phyloP scores from a whole-genome alignment of 2,888 invertebrate genomes.

The Plusia festucae region DNA sequence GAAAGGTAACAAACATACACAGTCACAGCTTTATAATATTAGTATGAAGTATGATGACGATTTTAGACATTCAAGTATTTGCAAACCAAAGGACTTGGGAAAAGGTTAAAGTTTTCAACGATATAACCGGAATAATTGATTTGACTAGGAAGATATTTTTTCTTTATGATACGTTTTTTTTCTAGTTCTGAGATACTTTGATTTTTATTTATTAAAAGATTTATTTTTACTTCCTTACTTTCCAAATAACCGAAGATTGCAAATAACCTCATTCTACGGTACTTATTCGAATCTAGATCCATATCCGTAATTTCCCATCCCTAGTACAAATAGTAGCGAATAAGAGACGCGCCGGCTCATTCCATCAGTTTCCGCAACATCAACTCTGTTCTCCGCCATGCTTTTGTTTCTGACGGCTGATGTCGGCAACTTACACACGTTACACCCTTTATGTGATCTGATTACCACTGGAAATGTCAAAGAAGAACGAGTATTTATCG shows the following conservation, averaged over 20 bases:
- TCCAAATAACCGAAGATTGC: neutral
- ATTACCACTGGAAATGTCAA: conserved; percentile 41
- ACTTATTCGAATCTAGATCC: neutral
- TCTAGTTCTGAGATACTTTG: too few species aligned
- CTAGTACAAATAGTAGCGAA: conserved; percentile 65
- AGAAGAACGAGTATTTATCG: conserved; percentile 42
- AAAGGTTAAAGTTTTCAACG: too few species aligned
- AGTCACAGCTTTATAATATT: too few species aligned
- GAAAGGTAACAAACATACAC: too few species aligned
- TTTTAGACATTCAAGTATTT: too few species aligned
- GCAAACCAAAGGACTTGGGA: too few species aligned
- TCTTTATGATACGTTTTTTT: too few species aligned
- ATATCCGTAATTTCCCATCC: neutral
- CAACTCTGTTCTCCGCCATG: conserved; percentile 61
- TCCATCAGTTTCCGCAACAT: conserved; percentile 79
- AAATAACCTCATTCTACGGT: neutral
- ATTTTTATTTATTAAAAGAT: too few species aligned
- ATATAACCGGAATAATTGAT: too few species aligned
- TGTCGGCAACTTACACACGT: conserved; percentile 61
- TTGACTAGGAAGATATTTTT: too few species aligned
- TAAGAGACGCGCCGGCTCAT: conserved; percentile 56
- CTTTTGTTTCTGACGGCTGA: conserved; percentile 69
- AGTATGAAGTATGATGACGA: too few species aligned
- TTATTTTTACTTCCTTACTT: too few species aligned
- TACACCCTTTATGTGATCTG: conserved; percentile 33